Base-by-base conservation (phyloP, 2,888 invertebrate species). In the Sclerodermus sp. region DNA sequence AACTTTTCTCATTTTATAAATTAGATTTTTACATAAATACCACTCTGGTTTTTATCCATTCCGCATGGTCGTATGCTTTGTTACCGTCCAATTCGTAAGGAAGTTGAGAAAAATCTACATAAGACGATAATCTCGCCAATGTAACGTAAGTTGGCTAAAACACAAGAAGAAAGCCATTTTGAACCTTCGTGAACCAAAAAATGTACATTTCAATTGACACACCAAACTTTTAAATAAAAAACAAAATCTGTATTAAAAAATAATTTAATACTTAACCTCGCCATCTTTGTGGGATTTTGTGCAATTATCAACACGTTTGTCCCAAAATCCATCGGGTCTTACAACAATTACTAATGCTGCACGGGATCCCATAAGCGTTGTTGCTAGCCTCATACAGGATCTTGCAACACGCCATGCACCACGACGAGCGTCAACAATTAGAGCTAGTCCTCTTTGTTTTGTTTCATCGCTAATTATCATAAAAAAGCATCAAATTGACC, bases 1-100 rank as follows among this genome's bases (percentile, higher is more conserved):
- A 34, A 4, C 12, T 12, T 29, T 32, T 45, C 3, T 5, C 14
- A 39, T 39, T 6, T 39, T 39, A 16, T 5, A 23, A 30, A 47
- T 47, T 23, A 18, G 29, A 23, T 42, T 14, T 39, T 32, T 45
- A 40, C 34, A 47, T 42, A 57, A 74, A 80, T 80, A 91, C 91
- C 82, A 88, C 82, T 78, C 90, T 83, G 72, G 85, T 87, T 64
- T 87, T 84, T 60, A 90, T 82, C 92, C 92, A 92, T 61, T 83
- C 81, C 46, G 84, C 82, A 73, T 90, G 89, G 74, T 88, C 84
- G 79, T 89, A 90, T 51, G 82, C 79, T 73, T 88, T 83, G 50
- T 82, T 83, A 46, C 91, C 91, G 50, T 88, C 88, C 57, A 91
- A 80, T 64, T 89, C 88, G 54, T 82, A 82, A 40, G 90, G 88